phyloP scores from a whole-genome alignment of 2,113 vertebrate species.

The Antennarius striatus region DNA sequence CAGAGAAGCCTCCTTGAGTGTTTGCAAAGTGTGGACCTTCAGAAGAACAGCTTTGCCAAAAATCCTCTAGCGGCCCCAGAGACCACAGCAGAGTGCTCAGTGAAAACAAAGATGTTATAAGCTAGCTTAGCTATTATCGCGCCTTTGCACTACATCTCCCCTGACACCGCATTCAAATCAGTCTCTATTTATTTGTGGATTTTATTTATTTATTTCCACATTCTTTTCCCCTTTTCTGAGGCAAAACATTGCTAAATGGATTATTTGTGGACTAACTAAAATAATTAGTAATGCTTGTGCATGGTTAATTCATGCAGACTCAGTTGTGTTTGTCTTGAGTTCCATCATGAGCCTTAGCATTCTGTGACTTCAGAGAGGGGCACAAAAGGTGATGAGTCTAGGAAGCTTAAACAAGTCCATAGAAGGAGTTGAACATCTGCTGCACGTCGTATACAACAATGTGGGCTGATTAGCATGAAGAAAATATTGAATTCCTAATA shows the following conservation, averaged over 20 bases:
- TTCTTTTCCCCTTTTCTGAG: conserved; percentile 67
- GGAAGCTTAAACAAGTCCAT: conserved; percentile 41
- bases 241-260: conserved; percentile 93
- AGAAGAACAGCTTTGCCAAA: conserved; percentile 76
- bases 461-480: background rate
- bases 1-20: conserved; percentile 59
- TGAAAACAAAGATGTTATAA: conserved; percentile 85
- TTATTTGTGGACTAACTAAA: conserved; percentile 90
- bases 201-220: conserved; percentile 78
- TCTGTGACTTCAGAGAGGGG: conserved; percentile 49
- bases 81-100: conserved; percentile 71
- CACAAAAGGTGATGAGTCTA: conserved; percentile 43
- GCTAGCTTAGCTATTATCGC: conserved; percentile 84
- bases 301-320: conserved; percentile 54
- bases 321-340: conserved; percentile 61
- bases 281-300: conserved; percentile 75
- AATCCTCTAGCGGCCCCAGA: conserved; percentile 75
- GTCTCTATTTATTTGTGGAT: conserved; percentile 76
- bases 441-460: too few relatives aligned
- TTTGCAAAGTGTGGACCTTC: conserved; percentile 73
- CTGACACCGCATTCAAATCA: conserved; percentile 92
- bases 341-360: conserved; percentile 44
- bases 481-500: background rate
- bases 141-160: conserved; percentile 83
- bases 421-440: too few relatives aligned